phyloP scores from a whole-genome alignment of 1,140 invertebrate genomes.

The Drosophila trapezifrons region DNA sequence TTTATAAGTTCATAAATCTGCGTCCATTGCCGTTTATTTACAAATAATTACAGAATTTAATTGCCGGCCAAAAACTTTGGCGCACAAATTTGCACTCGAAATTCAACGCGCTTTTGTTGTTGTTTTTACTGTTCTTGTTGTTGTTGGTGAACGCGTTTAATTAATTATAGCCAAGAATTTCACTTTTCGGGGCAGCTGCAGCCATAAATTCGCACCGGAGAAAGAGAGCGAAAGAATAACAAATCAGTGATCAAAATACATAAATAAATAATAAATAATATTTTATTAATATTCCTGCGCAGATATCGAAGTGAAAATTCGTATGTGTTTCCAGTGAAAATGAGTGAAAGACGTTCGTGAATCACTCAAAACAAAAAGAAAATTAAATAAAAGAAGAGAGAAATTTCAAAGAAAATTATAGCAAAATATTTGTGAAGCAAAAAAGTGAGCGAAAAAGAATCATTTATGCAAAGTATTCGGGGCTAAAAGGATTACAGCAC shows the following conservation, averaged over 20 bases:
- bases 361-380: conserved; percentile 12
- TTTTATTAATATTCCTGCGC: conserved; percentile 38
- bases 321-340: conserved; percentile 50
- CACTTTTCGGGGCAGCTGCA: conserved; percentile 68
- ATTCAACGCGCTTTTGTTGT: conserved; percentile 17
- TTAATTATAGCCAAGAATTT: conserved; percentile 50
- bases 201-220: conserved; percentile 61
- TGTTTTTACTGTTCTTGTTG: conserved; percentile 6
- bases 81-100: conserved; percentile 46
- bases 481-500: conserved; percentile 66
- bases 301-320: conserved; percentile 30
- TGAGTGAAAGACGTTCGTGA: conserved; percentile 35
- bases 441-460: conserved; percentile 38
- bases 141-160: conserved; percentile 45
- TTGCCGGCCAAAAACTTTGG: conserved; percentile 39
- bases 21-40: conserved; percentile 49
- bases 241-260: conserved; percentile 23
- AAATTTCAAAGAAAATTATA: conserved; percentile 45
- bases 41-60: conserved; percentile 53
- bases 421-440: conserved; percentile 39
- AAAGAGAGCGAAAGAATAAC: conserved; percentile 28
- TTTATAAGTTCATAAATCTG: conserved; percentile 53
- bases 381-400: conserved; percentile 7
- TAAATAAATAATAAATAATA: conserved; percentile 54
- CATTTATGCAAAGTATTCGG: conserved; percentile 49